Evolutionary conservation across 2,113 vertebrate genomes (phyloP), one percentile per base, ranked within the genome.

Genomic region (Oncorhynchus keta): DNA sequence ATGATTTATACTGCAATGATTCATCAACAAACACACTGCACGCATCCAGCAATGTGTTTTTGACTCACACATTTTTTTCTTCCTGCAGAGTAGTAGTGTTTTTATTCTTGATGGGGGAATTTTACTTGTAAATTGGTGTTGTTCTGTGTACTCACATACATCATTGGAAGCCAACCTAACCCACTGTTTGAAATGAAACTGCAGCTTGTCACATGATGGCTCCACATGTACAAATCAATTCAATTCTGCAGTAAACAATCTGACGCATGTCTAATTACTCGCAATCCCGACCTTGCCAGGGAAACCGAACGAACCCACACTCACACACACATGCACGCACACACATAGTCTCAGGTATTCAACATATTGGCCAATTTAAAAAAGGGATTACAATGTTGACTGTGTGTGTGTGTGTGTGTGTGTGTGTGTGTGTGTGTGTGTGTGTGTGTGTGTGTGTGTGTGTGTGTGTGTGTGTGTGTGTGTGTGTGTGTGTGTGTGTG

Each of bases 211-310:
- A 78, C 75, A 62, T 22, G 51, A 72, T 77, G 72, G 75, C 77
- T 84, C 81, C 81, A 87, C 84, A 79, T 86, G 86, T 81, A 83
- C 86, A 78, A 91, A 90, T 93, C 81, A 89, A 88, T 92, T 88
- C 82, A 90, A 81, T 84, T 81, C 83, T 80, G 39, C 73, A 79
- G 85, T 90, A 88, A 91, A 92, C 90, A 89, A 90, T 89, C 77
- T 69, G 73, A 82, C 73, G 83, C 82, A 70, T 88, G 85, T 88
- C 80, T 90, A 88, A 92, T 92, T 90, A 88, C 84, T 45, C 80
- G 88, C 89, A 90, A 88, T 88, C 77, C 82, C 79, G 82, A 61
- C 49, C 72, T 82, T 88, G 90, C 88, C 89, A 91, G 51, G 72
- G 72, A 69, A 74, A 32, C 49, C 3, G 13, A 20, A 57, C 22